These are phyloP conservation scores for Drosophila serrata DNA, from an alignment of 1,140 invertebrate genomes.

Conservation along the genomic window DNA sequence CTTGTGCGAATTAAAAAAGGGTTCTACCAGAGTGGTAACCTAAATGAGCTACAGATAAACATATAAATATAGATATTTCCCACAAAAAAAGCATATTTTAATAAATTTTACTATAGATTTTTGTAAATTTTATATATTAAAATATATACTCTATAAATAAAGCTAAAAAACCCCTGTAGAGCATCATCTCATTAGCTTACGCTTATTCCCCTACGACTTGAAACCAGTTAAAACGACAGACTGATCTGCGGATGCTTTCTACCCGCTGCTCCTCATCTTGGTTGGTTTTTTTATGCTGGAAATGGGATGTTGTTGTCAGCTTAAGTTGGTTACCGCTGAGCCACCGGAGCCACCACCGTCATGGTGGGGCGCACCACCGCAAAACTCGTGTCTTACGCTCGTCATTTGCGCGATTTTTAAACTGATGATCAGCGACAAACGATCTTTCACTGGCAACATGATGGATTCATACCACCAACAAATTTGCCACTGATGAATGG, in stretches of 20 bases:
- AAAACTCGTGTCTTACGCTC: slow-evolving; percentile 81
- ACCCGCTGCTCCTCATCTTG: slow-evolving; percentile 29
- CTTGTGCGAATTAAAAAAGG: slow-evolving; percentile 1
- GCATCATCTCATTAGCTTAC: slow-evolving; percentile 5
- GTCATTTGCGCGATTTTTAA: slow-evolving; percentile 85
- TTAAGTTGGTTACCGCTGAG: slow-evolving; percentile 56
- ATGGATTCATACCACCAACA: slow-evolving; percentile 85
- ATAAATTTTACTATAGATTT: neutral
- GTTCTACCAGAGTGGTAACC: slow-evolving; percentile 8
- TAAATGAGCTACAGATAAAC: slow-evolving; percentile 19
- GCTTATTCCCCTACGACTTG: too few relatives aligned
- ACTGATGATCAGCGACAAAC: slow-evolving; percentile 85
- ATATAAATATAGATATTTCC: too few relatives aligned
- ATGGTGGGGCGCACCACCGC: slow-evolving; percentile 25
- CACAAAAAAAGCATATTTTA: neutral
- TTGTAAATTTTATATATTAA: neutral
- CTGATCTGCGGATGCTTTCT: slow-evolving; percentile 47
- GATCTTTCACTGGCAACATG: slow-evolving; percentile 84
- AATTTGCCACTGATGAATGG: slow-evolving; percentile 85
- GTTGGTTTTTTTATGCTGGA: too few relatives aligned
- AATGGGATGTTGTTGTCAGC: slow-evolving; percentile 69
- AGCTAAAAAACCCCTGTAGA: neutral
- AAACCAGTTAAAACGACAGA: slow-evolving; percentile 43
- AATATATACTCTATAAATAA: neutral
- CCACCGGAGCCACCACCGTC: slow-evolving; percentile 35